Conservation (phyloP, 2,113 vertebrate genomes). For the Rousettus leschenaultii region DNA sequence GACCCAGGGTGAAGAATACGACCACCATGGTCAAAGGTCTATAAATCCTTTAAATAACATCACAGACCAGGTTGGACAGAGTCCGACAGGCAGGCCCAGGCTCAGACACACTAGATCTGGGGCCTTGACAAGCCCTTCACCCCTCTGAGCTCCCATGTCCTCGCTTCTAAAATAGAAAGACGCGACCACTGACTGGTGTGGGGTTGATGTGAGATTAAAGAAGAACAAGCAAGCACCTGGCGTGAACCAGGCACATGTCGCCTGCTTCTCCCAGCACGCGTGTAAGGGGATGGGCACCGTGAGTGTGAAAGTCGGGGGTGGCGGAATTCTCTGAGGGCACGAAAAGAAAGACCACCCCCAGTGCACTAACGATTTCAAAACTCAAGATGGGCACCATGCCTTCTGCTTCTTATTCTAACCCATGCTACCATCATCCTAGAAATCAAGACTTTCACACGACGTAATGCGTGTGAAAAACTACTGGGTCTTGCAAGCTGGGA, state of each 20-base stretch:
- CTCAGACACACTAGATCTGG: not conserved
- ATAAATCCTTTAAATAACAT: not conserved
- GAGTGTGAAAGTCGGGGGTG: not conserved
- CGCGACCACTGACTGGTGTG: fast-evolving
- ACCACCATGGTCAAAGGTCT: not conserved
- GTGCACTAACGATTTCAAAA: not conserved
- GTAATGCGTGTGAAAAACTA: not conserved
- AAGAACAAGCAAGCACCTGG: not conserved
- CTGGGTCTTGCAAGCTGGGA: not conserved
- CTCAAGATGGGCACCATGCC: not conserved
- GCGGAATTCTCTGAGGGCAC: not conserved
- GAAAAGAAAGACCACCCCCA: not conserved
- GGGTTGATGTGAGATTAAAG: not conserved
- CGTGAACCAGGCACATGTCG: not conserved
- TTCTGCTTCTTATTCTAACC: not conserved
- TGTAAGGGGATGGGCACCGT: fast-evolving
- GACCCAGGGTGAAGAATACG: not conserved
- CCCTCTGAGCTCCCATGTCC: not conserved
- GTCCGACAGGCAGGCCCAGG: not conserved
- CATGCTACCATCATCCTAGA: not conserved
- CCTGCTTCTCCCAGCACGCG: fast-evolving
- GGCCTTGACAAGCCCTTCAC: not conserved
- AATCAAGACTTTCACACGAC: not conserved
- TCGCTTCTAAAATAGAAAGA: not conserved
- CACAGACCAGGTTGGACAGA: not conserved